Base-by-base conservation (phyloP, 2,888 invertebrate genomes). In the Agelastica alni region DNA sequence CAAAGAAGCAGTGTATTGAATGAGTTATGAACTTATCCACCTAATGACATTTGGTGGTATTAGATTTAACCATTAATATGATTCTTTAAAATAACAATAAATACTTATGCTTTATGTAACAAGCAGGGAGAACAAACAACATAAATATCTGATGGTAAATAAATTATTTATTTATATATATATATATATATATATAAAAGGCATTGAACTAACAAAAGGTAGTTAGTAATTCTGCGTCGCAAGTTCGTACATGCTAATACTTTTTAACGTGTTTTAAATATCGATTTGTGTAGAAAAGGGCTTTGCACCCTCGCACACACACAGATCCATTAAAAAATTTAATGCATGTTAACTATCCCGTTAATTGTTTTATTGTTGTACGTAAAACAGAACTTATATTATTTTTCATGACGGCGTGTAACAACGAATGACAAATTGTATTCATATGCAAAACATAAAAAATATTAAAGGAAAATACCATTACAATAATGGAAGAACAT, bases 301-400 rank as follows among this genome's bases (percentile, higher is more conserved):
- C 45, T 36, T 36, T 26, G 13, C 45, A 10, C 45, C 26, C 45
- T 36, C 44, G 10, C 12, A 7, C 6, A 5, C n/a, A 28, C 5
- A 42, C 16, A 16, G 13, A 16, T 14, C 17, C 42, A 30, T 28
- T 42, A 48, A 48, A n/a, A n/a, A 39, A 39, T 41, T 48, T 48
- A 39, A 48, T 48, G 48, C 48, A 48, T 41, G 48, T 39, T 48
- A 48, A 48, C 48, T 48, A 30, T 48, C 31, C 20, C 20, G 41
- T 39, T 48, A 48, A 48, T 48, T 48, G 48, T 48, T 48, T 41
- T 48, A 48, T 48, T 48, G 48, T 41, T 31, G 48, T 48, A 5
- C 22, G 28, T 39, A 17, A 16, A 37, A 47, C 28, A 12, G 30
- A 37, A 30, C 18, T 26, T 34, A 10, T 17, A 43, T 34, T 42